Percentiles rank a stretch among this genome's conserved stretches.
Evolutionary conservation across 92 coral and sea anemone species (phyloP).

Genomic region (Plumapathes pennacea): DNA sequence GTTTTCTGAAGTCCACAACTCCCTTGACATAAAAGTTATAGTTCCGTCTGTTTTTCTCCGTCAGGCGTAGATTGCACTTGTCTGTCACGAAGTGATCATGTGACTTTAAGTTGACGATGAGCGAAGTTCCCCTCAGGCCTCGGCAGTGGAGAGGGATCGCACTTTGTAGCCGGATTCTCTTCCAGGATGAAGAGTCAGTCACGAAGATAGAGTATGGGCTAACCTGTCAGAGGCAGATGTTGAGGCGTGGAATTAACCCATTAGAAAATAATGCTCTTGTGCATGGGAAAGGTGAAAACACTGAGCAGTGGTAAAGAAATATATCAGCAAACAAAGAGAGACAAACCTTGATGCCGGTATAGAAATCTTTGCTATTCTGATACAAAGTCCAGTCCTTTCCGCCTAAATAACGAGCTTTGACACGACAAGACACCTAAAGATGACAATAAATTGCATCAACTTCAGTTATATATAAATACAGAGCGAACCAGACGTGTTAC

Average conservation of each 20-base stretch:
- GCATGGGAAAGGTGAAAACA: no score
- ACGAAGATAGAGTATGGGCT: slow-evolving; percentile 50
- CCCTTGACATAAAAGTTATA: slow-evolving; percentile 60
- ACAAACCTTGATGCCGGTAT: slow-evolving; percentile 74
- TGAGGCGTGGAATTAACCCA: no score
- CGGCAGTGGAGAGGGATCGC: slow-evolving; percentile 64
- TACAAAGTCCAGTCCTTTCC: slow-evolving; percentile 79
- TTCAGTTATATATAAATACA: no score
- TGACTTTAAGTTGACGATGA: slow-evolving; percentile 41
- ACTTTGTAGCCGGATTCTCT: slow-evolving; percentile 44
- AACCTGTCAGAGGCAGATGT: slow-evolving; percentile 30
- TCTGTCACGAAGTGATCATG: slow-evolving; percentile 73
- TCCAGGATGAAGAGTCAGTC: slow-evolving; percentile 69
- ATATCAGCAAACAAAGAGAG: neutral
- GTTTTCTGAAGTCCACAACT: slow-evolving; percentile 63
- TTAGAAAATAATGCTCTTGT: no score
- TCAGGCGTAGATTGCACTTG: slow-evolving; percentile 53
- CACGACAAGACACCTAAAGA: slow-evolving; percentile 48
- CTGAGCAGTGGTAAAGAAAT: neutral
- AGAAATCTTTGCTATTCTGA: slow-evolving; percentile 52
- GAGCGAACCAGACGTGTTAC: no score
- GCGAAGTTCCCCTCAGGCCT: slow-evolving; percentile 32
- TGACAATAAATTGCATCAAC: no score
- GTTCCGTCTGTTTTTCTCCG: slow-evolving; percentile 56
- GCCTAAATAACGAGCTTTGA: slow-evolving; percentile 58